phyloP scores from a whole-genome alignment of 1,140 invertebrate species.

The Acromyrmex charruanus region DNA sequence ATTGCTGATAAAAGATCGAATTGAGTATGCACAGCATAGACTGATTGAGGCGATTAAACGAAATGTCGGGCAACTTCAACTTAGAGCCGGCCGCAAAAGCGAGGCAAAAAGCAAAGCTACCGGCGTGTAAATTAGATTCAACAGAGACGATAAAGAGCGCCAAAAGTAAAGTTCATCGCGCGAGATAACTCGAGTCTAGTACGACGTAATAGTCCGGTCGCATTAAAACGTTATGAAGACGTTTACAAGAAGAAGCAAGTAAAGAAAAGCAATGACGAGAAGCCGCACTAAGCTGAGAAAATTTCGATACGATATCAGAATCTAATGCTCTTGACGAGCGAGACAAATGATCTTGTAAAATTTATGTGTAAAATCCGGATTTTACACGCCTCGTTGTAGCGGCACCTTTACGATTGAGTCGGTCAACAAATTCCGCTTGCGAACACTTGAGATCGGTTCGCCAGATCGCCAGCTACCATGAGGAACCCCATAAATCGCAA shows the following conservation, averaged over 20 bases:
- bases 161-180: constrained; percentile 33
- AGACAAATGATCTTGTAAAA: constrained; percentile 12
- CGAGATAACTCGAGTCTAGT: constrained; percentile 26
- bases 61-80: constrained; percentile 40
- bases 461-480: constrained; percentile 34
- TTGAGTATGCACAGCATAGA: constrained; percentile 21
- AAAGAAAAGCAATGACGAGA: background rate
- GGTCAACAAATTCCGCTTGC: constrained; percentile 12
- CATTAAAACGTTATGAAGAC: constrained; percentile 51
- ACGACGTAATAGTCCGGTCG: constrained; percentile 43
- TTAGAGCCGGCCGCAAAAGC: background rate
- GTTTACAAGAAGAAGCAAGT: constrained; percentile 9
- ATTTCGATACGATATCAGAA: constrained; percentile 5
- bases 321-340: constrained; percentile 11
- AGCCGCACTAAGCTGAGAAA: background rate
- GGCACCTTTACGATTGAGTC: constrained; percentile 37
- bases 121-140: constrained; percentile 53
- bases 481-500: constrained; percentile 66
- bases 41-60: constrained; percentile 40
- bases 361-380: background rate
- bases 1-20: constrained; percentile 28
- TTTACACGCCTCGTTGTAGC: constrained; percentile 34
- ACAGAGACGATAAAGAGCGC: constrained; percentile 16
- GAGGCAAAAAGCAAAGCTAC: constrained; percentile 29
- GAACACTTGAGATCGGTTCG: constrained; percentile 40